Percentiles rank a stretch among this genome's conserved stretches.
These are phyloP conservation scores for Pimpla rufipes DNA, from an alignment of 2,888 invertebrate species.

Conservation along the genomic window DNA sequence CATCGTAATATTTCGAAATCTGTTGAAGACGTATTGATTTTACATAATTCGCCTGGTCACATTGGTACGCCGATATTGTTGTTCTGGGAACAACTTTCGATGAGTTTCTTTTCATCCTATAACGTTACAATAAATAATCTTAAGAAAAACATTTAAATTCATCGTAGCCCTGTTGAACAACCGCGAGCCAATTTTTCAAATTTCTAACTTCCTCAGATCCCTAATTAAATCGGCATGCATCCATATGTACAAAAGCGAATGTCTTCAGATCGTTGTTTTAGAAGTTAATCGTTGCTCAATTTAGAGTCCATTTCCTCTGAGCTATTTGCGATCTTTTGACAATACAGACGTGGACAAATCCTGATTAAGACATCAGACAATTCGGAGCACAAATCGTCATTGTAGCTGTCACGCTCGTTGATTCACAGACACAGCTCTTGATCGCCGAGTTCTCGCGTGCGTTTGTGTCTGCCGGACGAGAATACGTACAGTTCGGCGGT, in stretches of 20 bases:
- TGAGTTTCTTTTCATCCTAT: no score
- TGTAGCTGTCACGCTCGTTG: constrained; percentile 34
- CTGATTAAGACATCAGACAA: constrained; percentile 1
- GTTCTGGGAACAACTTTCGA: no score
- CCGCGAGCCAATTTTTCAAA: background rate
- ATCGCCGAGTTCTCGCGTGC: constrained; percentile 63
- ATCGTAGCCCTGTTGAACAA: background rate
- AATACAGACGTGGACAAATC: background rate
- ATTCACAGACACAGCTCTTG: constrained; percentile 76
- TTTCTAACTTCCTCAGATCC: background rate
- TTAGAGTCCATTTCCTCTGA: background rate
- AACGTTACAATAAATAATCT: no score
- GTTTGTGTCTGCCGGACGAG: constrained; percentile 73
- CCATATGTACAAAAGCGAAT: background rate
- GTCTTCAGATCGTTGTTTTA: background rate
- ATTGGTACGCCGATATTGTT: no score
- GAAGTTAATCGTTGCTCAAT: background rate
- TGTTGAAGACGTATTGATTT: no score
- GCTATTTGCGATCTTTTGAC: background rate
- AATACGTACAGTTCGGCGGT: constrained; percentile 76
- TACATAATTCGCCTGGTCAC: no score
- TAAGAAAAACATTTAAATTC: background rate
- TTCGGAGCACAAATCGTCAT: constrained; percentile 1
- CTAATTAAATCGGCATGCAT: background rate
- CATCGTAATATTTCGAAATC: no score